Evolutionary conservation across 2,113 vertebrate species (phyloP).

Genomic region (Campylorhamphus procurvoides): DNA sequence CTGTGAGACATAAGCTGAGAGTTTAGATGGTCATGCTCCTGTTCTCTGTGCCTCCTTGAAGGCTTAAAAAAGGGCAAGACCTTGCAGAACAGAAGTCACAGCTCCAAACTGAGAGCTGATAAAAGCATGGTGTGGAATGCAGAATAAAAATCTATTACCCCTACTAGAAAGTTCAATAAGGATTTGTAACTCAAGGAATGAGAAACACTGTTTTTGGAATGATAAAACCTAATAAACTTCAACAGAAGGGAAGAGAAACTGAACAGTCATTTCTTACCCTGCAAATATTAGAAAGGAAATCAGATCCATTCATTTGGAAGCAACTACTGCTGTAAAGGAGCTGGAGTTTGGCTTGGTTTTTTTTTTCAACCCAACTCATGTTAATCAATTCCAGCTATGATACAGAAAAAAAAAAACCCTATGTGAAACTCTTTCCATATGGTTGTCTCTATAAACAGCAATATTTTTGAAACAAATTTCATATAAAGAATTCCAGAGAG

Average conservation of each 20-base stretch:
- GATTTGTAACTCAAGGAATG: background rate
- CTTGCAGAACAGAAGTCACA: background rate
- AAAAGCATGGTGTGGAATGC: background rate
- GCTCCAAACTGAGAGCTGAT: background rate
- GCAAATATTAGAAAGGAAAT: conserved; percentile 38
- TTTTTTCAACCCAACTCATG: background rate
- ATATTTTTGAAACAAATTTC: conserved; percentile 19
- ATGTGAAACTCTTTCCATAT: conserved; percentile 31
- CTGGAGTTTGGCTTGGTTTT: background rate
- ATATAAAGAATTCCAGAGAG: background rate
- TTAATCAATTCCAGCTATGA: conserved; percentile 28
- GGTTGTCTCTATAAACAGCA: conserved; percentile 8
- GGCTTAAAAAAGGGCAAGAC: background rate
- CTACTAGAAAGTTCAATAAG: background rate
- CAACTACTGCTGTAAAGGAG: conserved; percentile 8
- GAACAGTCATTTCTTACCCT: background rate
- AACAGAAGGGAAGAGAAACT: background rate
- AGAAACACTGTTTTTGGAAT: conserved; percentile 13
- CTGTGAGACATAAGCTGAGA: background rate
- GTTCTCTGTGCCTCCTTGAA: background rate
- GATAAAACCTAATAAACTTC: background rate
- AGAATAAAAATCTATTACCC: background rate
- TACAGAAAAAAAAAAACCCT: background rate
- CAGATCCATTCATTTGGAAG: conserved; percentile 31
- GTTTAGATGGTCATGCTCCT: background rate